Base-by-base conservation (phyloP, 2,797 vertebrate species). In the Sebastolobus altivelis region DNA sequence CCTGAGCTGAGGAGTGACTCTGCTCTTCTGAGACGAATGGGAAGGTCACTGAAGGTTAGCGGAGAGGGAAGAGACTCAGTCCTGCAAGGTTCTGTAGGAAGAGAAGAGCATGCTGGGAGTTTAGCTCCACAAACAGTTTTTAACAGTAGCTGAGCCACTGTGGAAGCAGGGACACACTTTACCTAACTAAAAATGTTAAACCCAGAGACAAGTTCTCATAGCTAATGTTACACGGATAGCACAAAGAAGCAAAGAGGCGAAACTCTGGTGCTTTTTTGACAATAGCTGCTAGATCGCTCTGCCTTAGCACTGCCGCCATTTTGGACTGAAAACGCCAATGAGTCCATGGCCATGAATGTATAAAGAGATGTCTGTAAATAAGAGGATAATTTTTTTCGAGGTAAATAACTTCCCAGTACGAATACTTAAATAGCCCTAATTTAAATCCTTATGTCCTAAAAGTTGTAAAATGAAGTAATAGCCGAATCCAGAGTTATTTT, bases 21-120 rank as follows among this genome's bases (percentile, higher is more conserved):
- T 14, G 56, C 27, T 62, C 35, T 37, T 66, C 13, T 54, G 31
- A 67, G 61, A 54, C 5, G 4, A 29, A 29, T 27, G 31, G n/a
- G 37, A 66, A 76, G 43, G 77, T 68, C 55, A 62, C 54, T 46
- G 37, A 61, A 46, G 31, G 70, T 63, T 43, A 65, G 59, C 11
- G 6, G 16, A 35, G 31, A 33, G 20, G 31, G 29, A 33, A 69
- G 18, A 60, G 16, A 70, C 71, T 49, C 33, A 75, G 6, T 29
- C 40, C 59, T 65, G 20, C 40, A 13, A 38, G 25, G 63, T 43
- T 25, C 25, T 25, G 18, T 35, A 20, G 63, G 62, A 61, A 27
- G n/a, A 25, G 14, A 63, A 63, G 35, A 49, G 25, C 37, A 59
- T 33, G 14, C 58, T 31, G 58, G 5, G 68, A 11, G 8, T 70